A percentile compares a stretch with the other conserved stretches of the same genome.
phyloP scores from a whole-genome alignment of 2,113 vertebrate genomes.

The Phalacrocorax brasilianus region DNA sequence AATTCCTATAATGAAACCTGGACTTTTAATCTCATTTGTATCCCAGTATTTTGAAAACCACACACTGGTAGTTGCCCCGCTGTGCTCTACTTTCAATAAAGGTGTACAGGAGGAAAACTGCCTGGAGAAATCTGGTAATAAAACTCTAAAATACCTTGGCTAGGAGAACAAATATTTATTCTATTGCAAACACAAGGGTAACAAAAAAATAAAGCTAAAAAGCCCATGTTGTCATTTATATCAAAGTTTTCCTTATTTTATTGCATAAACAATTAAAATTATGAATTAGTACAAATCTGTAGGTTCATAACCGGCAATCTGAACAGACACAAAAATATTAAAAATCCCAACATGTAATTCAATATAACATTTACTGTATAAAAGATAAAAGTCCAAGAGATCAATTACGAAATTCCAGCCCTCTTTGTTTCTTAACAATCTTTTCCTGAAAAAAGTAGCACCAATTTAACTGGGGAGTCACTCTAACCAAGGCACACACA shows the following conservation, averaged over 20 bases:
- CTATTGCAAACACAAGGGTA: not conserved
- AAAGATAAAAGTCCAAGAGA: constrained; percentile 41
- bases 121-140: not conserved
- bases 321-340: constrained; percentile 50
- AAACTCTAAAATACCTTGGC: constrained; percentile 16
- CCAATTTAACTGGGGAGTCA: not conserved
- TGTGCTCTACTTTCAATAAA: not conserved
- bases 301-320: constrained; percentile 63
- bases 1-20: not conserved
- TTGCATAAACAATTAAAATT: constrained; percentile 73
- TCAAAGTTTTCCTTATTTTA: constrained; percentile 76
- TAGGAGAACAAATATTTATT: constrained; percentile 37
- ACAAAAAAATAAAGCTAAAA: constrained; percentile 67
- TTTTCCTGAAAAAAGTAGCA: not conserved
- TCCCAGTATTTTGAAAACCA: not conserved
- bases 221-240: constrained; percentile 52
- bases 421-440: not conserved
- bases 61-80: not conserved
- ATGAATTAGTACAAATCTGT: constrained; percentile 69
- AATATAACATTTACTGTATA: constrained; percentile 14
- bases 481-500: not conserved
- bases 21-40: not conserved
- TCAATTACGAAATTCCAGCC: constrained; percentile 12
- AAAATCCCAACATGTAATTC: constrained; percentile 52
- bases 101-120: not conserved